These are phyloP conservation scores for Camptogramma bilineatum DNA, from an alignment of 2,888 invertebrate species.

Conservation along the genomic window DNA sequence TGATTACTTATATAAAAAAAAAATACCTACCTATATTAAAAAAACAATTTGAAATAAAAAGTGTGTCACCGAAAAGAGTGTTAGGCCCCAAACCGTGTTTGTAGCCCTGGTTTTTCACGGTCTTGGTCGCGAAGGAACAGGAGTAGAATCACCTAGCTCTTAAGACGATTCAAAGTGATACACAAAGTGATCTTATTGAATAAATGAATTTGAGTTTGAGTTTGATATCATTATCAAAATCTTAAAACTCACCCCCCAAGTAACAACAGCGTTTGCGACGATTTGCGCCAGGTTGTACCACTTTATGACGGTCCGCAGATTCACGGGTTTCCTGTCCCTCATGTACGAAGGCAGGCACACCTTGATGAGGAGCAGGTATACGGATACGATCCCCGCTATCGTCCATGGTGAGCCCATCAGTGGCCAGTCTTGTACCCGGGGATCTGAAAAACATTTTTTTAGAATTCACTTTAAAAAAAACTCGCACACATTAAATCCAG, in stretches of 20 bases:
- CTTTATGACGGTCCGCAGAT: constrained; percentile 87
- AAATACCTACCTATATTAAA: too few species aligned
- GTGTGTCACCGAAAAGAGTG: too few species aligned
- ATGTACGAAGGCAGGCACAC: constrained; percentile 88
- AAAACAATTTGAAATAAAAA: too few species aligned
- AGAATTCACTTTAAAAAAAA: neutral
- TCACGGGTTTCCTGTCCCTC: constrained; percentile 88
- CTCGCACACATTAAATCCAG: too few species aligned
- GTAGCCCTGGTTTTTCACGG: too few species aligned
- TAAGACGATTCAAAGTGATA: too few species aligned
- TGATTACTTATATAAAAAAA: too few species aligned
- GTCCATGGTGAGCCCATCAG: constrained; percentile 87
- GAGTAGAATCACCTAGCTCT: too few species aligned
- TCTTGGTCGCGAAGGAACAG: too few species aligned
- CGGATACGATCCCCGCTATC: constrained; percentile 74
- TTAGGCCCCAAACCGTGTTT: too few species aligned
- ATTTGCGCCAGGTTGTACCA: constrained; percentile 94
- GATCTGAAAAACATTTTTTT: constrained; percentile 67
- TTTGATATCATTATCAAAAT: neutral
- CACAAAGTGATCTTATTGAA: too few species aligned
- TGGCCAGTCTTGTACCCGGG: constrained; percentile 87
- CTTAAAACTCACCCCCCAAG: constrained; percentile 87
- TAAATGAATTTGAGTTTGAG: too few species aligned
- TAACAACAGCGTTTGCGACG: constrained; percentile 87
- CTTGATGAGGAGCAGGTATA: constrained; percentile 86